phyloP scores from a whole-genome alignment of 2,113 vertebrate genomes.

The Raphicerus campestris region DNA sequence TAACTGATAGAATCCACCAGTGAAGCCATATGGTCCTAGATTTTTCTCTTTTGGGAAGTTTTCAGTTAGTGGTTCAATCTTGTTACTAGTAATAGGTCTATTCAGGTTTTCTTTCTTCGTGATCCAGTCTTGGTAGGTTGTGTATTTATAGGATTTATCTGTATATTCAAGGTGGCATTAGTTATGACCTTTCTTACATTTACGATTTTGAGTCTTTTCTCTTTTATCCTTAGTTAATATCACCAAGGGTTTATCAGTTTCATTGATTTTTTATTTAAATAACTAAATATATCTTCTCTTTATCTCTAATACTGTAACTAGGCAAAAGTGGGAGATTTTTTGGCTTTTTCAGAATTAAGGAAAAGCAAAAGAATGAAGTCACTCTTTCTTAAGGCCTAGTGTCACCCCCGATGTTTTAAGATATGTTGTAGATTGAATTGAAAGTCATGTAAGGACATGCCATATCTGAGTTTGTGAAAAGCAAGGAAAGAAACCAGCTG shows the following conservation, averaged over 20 bases:
- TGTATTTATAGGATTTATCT: neutral
- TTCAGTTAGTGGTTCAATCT: neutral
- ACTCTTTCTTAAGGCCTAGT: neutral
- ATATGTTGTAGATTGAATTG: neutral
- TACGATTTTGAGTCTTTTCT: neutral
- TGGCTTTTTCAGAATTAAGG: neutral
- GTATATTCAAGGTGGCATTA: neutral
- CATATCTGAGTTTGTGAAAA: conserved; percentile 30
- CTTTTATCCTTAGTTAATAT: neutral
- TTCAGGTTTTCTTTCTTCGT: neutral
- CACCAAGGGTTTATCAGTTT: neutral
- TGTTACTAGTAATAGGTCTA: neutral
- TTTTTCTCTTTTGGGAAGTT: neutral
- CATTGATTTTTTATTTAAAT: neutral
- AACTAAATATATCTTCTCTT: neutral
- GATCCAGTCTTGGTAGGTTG: neutral
- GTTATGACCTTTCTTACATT: neutral
- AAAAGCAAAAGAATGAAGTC: neutral
- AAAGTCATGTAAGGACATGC: neutral
- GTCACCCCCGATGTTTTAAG: neutral
- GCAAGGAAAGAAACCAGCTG: neutral
- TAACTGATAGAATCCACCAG: neutral
- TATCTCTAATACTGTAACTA: neutral
- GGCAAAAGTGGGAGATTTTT: neutral
- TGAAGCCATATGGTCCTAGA: neutral